Evolutionary conservation across 2,113 vertebrate species (phyloP).

Genomic region (Aspidoscelis tigris): DNA sequence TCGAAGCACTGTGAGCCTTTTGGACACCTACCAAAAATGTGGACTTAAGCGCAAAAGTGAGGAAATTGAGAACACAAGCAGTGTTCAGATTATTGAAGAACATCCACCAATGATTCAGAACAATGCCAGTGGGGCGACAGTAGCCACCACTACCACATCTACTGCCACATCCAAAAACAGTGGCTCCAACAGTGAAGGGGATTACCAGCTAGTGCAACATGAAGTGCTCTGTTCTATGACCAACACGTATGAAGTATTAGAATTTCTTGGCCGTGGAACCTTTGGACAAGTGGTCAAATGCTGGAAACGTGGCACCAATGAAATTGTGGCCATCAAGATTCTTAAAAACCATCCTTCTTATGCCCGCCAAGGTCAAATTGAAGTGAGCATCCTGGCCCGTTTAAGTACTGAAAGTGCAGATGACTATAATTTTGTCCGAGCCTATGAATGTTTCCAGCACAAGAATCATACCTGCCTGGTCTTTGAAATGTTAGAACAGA

Average conservation of each 20-base stretch:
- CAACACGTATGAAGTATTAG: slow-evolving; percentile 96
- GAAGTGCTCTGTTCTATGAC: slow-evolving; percentile 99
- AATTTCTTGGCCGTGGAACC: slow-evolving; percentile 96
- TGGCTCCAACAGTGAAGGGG: slow-evolving; percentile 94
- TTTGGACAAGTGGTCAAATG: slow-evolving; percentile 99
- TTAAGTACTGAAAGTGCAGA: slow-evolving; percentile 96
- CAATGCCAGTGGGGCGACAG: slow-evolving; percentile 89
- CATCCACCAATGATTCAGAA: slow-evolving; percentile 95
- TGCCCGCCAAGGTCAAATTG: slow-evolving; percentile 96
- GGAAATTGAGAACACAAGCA: slow-evolving; percentile 95
- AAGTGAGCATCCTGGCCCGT: slow-evolving; percentile 97
- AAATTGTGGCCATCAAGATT: slow-evolving; percentile 99
- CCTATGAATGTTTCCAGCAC: slow-evolving; percentile 99
- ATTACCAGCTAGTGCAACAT: slow-evolving; percentile 98
- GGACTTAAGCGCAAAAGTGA: slow-evolving; percentile 99
- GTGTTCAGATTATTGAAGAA: slow-evolving; percentile 96
- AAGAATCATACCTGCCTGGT: slow-evolving; percentile 99
- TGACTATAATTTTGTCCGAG: slow-evolving; percentile 98
- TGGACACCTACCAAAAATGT: slow-evolving; percentile 99
- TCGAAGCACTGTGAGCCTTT: slow-evolving; percentile 97
- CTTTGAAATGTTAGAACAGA: slow-evolving; percentile 99
- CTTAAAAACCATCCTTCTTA: slow-evolving; percentile 98
- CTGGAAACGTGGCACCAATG: slow-evolving; percentile 98
- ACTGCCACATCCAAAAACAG: slow-evolving; percentile 96
- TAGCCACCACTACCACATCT: slow-evolving; percentile 87